phyloP scores from a whole-genome alignment of 2,797 vertebrate genomes.

The Anguilla anguilla region DNA sequence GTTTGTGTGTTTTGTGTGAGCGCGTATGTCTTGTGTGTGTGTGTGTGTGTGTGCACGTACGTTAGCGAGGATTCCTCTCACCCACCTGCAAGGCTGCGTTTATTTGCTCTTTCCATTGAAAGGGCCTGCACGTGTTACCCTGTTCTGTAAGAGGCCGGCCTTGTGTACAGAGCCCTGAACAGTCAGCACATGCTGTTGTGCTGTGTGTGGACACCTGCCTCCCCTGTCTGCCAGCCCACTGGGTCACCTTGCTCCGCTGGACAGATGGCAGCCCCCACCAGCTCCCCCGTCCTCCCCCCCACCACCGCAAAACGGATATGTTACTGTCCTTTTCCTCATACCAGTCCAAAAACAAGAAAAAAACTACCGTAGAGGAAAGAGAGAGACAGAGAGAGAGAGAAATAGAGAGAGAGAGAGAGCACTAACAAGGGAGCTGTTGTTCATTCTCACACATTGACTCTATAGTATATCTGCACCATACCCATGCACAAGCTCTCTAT shows the following conservation, averaged over 20 bases:
- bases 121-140: background rate
- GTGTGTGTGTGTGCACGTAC: background rate
- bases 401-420: background rate
- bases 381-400: background rate
- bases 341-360: slow-evolving; percentile 18
- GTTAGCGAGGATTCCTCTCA: background rate
- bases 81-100: background rate
- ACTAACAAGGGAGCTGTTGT: too few species aligned
- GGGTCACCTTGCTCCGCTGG: slow-evolving; percentile 47
- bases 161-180: slow-evolving; percentile 11
- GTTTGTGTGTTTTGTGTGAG: background rate
- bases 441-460: background rate
- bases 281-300: slow-evolving; percentile 3
- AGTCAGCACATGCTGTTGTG: slow-evolving; percentile 17
- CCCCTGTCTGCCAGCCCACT: slow-evolving; percentile 36
- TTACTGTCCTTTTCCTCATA: slow-evolving; percentile 24
- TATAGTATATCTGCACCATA: background rate
- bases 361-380: background rate
- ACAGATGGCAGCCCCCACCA: slow-evolving; percentile 40
- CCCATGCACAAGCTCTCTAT: background rate
- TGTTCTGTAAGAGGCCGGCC: background rate
- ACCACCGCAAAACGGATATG: slow-evolving; percentile 42
- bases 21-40: background rate
- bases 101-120: background rate
- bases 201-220: slow-evolving; percentile 37